Evolutionary conservation across 2,797 vertebrate genomes (phyloP), one percentile per base, ranked within the genome.

Genomic region (Alfaro cultratus): DNA sequence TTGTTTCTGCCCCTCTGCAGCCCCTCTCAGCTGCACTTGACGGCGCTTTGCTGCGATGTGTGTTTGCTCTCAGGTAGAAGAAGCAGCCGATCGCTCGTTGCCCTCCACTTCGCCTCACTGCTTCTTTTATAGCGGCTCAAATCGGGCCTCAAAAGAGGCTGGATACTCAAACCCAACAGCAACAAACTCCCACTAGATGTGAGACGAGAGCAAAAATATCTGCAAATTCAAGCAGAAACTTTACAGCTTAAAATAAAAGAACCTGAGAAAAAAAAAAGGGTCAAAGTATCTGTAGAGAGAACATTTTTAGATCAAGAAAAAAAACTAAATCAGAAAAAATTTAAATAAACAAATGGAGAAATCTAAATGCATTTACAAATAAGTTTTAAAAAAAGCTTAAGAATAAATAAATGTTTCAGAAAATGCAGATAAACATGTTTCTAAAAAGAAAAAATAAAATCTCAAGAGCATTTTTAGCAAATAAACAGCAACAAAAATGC

Each of bases 1-100:
- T 99, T 99, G 98, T 99, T 95, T 94, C 85, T 88, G 82, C 81
- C 94, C 83, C 94, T 88, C 95, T 98, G 96, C 96, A 96, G 96
- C 95, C 95, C 95, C 96, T 97, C 97, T 97, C 96, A 97, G 97
- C 96, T 92, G 96, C 97, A 97, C 97, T 98, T 97, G 97, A 98
- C 88, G 85, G 89, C 84, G 80, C 85, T 84, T 86, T 90, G 86
- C 76, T 86, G 53, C 81, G 76, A 83, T 85, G 96, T 78, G 83
- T 83, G 85, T 73, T 80, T 75, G 79, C 68, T 97, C 96, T 96
- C 97, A 98, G 96, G 97, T 97, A 97, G 96, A 96, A 95, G 96
- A 95, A 95, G 96, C 96, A 80, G 95, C 96, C 96, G 97, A 97
- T 97, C 96, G 96, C 96, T 97, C 96, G 95, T 96, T 97, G 95